Conservation (phyloP, 1,140 invertebrate species). For the Tribolium castaneum region DNA sequence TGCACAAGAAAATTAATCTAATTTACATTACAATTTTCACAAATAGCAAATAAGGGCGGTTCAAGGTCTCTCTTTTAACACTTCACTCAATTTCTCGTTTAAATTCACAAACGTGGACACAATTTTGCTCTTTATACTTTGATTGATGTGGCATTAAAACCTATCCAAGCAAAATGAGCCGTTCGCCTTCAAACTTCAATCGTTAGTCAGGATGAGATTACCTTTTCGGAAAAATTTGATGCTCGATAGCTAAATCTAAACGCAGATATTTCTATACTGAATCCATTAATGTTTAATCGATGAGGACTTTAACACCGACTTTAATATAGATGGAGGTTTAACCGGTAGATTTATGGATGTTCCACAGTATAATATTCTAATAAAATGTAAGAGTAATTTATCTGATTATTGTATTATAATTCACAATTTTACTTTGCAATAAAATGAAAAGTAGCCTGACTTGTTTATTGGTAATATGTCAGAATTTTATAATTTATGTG, state of each 20-base stretch:
- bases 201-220: neutral
- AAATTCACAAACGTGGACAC: no score
- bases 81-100: neutral
- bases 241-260: neutral
- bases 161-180: neutral
- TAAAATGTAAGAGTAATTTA: neutral
- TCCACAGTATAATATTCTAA: neutral
- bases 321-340: neutral
- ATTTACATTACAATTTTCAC: no score
- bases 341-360: neutral
- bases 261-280: neutral
- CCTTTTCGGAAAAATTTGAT: neutral
- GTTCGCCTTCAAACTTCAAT: neutral
- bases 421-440: neutral
- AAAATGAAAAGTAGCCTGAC: neutral
- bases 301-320: neutral
- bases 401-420: neutral
- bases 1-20: no score
- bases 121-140: neutral
- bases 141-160: neutral
- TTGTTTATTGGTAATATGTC: neutral
- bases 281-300: neutral
- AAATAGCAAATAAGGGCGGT: no score
- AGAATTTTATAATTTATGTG: neutral
- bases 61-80: neutral